Conservation (phyloP, 92 coral and sea anemone genomes). For the Nematostella vectensis region DNA sequence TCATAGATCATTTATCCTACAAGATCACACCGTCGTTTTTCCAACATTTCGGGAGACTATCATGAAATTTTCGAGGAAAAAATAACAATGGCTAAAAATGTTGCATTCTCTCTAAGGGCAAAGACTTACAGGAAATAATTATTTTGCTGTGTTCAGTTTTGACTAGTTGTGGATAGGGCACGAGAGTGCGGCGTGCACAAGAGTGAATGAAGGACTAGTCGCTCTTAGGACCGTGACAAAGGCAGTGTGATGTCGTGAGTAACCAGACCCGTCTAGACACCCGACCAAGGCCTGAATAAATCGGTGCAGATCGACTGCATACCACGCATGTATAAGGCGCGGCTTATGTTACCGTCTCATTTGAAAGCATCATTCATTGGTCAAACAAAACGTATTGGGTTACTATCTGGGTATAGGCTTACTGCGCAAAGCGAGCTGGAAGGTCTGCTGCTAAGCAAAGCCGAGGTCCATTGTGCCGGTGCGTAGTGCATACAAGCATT, state of each 20-base stretch:
- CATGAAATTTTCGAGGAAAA: no score
- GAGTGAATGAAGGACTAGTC: no score
- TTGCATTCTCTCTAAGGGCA: no score
- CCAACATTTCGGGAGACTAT: no score
- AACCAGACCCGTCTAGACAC: constrained; percentile 23
- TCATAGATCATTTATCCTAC: no score
- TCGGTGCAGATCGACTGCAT: constrained; percentile 25
- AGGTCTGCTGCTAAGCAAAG: constrained; percentile 18
- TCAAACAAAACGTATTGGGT: constrained; percentile 32
- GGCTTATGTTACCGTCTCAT: constrained; percentile 22
- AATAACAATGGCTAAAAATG: no score
- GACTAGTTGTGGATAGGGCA: no score
- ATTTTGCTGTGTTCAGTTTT: no score
- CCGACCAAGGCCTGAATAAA: background rate
- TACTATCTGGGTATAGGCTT: constrained; percentile 15
- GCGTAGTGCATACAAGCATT: constrained; percentile 61
- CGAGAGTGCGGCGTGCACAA: no score
- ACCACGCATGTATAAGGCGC: background rate
- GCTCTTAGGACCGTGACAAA: background rate
- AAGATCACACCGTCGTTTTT: no score
- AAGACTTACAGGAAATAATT: no score
- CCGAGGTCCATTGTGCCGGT: constrained; percentile 34
- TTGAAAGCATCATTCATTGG: constrained; percentile 52
- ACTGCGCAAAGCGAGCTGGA: constrained; percentile 13
- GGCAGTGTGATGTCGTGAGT: background rate